Conservation (phyloP, 2,888 invertebrate genomes). For the Heliconius ismenius region DNA sequence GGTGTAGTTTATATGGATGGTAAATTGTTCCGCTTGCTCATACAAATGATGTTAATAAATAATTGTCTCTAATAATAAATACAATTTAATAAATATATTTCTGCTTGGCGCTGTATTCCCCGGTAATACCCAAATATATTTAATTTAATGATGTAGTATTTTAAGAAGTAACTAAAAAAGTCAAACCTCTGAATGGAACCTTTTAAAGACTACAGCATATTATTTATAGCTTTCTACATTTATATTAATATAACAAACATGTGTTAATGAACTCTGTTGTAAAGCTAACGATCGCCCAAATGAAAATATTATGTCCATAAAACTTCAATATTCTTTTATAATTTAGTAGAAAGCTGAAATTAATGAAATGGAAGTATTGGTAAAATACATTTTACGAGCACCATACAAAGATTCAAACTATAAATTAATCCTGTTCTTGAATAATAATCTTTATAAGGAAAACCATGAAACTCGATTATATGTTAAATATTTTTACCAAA, state of each 20-base stretch:
- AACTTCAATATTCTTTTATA: background rate
- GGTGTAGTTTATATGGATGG: no score
- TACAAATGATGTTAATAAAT: no score
- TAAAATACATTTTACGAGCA: background rate
- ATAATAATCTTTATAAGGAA: constrained; percentile 33
- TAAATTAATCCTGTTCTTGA: background rate
- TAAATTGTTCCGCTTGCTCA: no score
- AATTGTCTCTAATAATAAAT: no score
- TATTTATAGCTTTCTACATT: background rate
- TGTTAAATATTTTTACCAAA: constrained; percentile 34
- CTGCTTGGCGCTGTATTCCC: no score
- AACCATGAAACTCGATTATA: constrained; percentile 25
- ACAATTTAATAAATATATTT: no score
- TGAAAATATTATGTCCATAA: background rate
- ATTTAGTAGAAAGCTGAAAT: no score
- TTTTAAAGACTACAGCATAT: background rate
- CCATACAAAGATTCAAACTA: background rate
- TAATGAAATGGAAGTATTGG: no score
- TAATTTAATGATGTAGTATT: background rate
- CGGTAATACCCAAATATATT: no score
- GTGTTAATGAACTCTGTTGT: background rate
- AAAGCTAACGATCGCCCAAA: background rate
- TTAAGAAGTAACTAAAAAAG: background rate
- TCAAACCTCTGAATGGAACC: background rate
- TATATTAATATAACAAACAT: background rate